Percentiles rank a stretch among this genome's conserved stretches.
phyloP scores from a whole-genome alignment of 2,797 vertebrate genomes.

The Centroberyx gerrardi region DNA sequence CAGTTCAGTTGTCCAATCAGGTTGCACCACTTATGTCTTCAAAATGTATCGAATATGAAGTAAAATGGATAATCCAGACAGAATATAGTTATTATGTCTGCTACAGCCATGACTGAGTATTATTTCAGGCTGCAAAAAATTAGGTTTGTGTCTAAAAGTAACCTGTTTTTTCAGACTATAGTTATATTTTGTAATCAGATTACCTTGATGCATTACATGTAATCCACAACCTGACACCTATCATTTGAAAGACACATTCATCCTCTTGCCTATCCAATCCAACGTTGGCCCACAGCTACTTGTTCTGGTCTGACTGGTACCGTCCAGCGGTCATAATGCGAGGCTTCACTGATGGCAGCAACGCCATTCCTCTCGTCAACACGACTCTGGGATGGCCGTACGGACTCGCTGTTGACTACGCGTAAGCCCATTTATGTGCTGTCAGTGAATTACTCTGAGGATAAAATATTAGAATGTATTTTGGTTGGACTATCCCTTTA shows the following conservation, averaged over 20 bases:
- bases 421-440: slow-evolving; percentile 60
- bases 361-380: slow-evolving; percentile 82
- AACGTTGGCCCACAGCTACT: slow-evolving; percentile 67
- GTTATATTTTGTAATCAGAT: neutral
- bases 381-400: slow-evolving; percentile 83
- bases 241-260: neutral
- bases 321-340: slow-evolving; percentile 84
- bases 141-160: neutral
- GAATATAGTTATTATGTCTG: too few species aligned
- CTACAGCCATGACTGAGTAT: too few species aligned
- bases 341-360: slow-evolving; percentile 81
- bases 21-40: too few species aligned
- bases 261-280: neutral
- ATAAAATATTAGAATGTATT: neutral
- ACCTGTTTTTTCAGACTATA: neutral
- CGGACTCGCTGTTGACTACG: slow-evolving; percentile 82
- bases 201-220: neutral
- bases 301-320: slow-evolving; percentile 86
- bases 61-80: too few species aligned
- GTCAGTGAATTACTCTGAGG: neutral
- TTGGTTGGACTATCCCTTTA: neutral
- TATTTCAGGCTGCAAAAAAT: too few species aligned
- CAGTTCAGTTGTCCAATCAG: too few species aligned
- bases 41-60: too few species aligned
- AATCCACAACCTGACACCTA: neutral